These are phyloP conservation scores for Mixornis gularis DNA, from an alignment of 2,113 vertebrate genomes.

Conservation along the genomic window DNA sequence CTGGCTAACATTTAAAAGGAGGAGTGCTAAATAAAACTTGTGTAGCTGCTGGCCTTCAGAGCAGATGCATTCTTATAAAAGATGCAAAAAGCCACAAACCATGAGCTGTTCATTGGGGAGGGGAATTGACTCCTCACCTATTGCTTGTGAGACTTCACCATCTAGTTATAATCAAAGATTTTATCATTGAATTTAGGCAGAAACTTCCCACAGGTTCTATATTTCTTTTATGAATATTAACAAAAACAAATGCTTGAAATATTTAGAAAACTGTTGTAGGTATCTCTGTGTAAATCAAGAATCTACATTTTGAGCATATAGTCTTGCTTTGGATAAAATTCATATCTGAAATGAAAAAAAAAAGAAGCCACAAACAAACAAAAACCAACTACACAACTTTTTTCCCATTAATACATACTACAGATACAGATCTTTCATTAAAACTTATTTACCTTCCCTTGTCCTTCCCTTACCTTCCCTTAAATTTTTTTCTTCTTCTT, in stretches of 20 bases:
- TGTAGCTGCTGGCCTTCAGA: background rate
- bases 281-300: background rate
- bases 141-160: background rate
- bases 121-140: background rate
- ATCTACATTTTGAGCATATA: background rate
- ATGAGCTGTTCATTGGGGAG: background rate
- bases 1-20: background rate
- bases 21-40: background rate
- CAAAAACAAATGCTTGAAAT: background rate
- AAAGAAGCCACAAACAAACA: background rate
- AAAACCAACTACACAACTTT: background rate
- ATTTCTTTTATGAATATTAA: constrained; percentile 3
- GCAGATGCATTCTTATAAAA: background rate
- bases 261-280: background rate
- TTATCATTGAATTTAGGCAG: background rate
- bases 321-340: constrained; percentile 17
- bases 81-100: background rate
- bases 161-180: background rate
- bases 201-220: background rate
- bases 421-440: constrained; percentile 3
- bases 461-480: no score
- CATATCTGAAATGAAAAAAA: background rate
- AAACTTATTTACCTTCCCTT: background rate
- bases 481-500: background rate
- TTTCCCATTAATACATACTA: background rate